These are phyloP conservation scores for Acanthornis magna DNA, from an alignment of 2,797 vertebrate genomes.

Conservation along the genomic window DNA sequence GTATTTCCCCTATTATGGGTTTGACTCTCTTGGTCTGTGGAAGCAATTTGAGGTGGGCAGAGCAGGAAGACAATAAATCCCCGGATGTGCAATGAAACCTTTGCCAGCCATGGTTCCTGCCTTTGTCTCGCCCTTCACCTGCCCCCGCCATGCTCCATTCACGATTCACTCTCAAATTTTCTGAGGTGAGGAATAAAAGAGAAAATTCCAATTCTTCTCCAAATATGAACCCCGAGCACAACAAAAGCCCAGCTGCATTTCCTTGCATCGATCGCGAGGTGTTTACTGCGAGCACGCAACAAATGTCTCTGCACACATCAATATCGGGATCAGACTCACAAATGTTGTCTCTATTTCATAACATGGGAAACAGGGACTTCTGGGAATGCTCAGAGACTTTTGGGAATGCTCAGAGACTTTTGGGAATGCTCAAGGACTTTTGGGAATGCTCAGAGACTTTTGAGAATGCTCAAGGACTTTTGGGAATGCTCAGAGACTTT, in stretches of 20 bases:
- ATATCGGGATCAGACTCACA: slow-evolving; percentile 11
- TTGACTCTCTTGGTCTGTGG: background rate
- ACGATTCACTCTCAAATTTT: background rate
- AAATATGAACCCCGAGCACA: background rate
- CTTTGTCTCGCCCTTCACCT: background rate
- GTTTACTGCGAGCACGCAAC: slow-evolving; percentile 33
- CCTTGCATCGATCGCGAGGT: background rate
- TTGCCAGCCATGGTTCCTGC: background rate
- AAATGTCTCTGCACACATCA: slow-evolving; percentile 47
- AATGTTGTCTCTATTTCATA: background rate
- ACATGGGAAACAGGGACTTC: background rate
- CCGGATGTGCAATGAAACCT: background rate
- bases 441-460: no score
- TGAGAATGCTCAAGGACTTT: no score
- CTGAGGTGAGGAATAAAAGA: background rate
- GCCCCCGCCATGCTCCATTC: background rate
- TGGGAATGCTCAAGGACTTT: no score
- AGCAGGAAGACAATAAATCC: background rate
- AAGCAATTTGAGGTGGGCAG: background rate
- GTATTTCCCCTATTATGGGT: background rate
- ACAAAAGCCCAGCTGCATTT: background rate
- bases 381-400: background rate
- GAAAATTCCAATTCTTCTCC: background rate
- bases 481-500: background rate
- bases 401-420: no score